Evolutionary conservation across 2,888 invertebrate genomes (phyloP).

Genomic region (Scelioninae gen. 2): DNA sequence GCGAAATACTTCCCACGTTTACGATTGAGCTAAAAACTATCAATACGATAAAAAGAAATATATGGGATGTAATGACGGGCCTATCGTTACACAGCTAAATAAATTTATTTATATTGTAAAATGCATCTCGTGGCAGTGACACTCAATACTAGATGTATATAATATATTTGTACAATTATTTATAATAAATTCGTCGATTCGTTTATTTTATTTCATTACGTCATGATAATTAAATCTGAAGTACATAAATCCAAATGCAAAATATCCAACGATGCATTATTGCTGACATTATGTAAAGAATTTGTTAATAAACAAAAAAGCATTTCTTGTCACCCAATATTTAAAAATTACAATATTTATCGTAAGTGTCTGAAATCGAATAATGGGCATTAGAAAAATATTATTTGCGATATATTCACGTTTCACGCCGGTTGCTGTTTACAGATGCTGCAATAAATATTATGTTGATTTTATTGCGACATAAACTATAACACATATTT

Average conservation of each 20-base stretch:
- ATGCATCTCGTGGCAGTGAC: slow-evolving; percentile 39
- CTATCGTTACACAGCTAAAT: slow-evolving; percentile 5
- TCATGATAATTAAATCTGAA: slow-evolving; percentile 4
- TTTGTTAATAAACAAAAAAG: background rate
- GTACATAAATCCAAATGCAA: slow-evolving; percentile 12
- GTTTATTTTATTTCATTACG: slow-evolving; percentile 10
- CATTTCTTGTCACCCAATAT: background rate
- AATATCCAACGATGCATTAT: slow-evolving; percentile 13
- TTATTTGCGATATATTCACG: slow-evolving; percentile 26
- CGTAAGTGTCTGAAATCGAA: slow-evolving; percentile 22
- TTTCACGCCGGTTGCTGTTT: slow-evolving; percentile 33
- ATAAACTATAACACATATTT: no score
- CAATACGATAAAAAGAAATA: background rate
- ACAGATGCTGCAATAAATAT: slow-evolving; percentile 18
- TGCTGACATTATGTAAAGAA: background rate
- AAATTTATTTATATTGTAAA: slow-evolving; percentile 10
- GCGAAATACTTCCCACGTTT: background rate
- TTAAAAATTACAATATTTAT: slow-evolving; percentile 4
- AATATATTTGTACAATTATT: slow-evolving; percentile 23
- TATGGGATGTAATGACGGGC: slow-evolving; percentile 15
- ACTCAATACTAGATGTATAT: slow-evolving; percentile 6
- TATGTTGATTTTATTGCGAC: background rate
- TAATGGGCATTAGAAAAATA: slow-evolving; percentile 46
- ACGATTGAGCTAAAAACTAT: slow-evolving; percentile 5
- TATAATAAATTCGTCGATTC: slow-evolving; percentile 31